These are phyloP conservation scores for Etheostoma perlongum DNA, from an alignment of 2,797 vertebrate genomes.

Conservation along the genomic window DNA sequence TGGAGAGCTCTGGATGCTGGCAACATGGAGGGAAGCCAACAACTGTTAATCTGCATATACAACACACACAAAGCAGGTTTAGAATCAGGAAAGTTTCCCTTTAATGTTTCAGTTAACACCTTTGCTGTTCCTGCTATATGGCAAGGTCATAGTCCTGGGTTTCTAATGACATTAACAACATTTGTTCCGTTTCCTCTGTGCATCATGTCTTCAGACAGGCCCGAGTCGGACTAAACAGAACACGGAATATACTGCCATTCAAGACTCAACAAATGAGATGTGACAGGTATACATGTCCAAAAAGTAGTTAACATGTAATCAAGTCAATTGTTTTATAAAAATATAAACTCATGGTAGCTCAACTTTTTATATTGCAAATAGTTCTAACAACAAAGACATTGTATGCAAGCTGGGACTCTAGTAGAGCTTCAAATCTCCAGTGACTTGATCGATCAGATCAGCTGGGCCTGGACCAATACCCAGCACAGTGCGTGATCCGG, in stretches of 20 bases:
- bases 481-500: conserved; percentile 94
- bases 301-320: neutral
- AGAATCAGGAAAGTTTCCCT: too few relatives aligned
- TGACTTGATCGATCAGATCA: conserved; percentile 91
- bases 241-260: neutral
- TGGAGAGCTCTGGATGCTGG: too few relatives aligned
- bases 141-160: neutral
- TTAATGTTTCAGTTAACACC: neutral
- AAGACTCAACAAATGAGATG: neutral
- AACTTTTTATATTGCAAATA: conserved; percentile 2
- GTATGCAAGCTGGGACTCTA: conserved; percentile 62
- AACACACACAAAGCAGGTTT: too few relatives aligned
- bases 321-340: conserved; percentile 29
- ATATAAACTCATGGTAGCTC: conserved; percentile 20
- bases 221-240: neutral
- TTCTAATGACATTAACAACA: neutral
- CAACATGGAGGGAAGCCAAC: too few relatives aligned
- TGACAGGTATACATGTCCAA: neutral
- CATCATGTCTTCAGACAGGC: neutral
- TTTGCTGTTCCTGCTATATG: neutral
- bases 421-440: conserved; percentile 94
- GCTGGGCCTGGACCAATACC: conserved; percentile 93
- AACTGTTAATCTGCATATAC: too few relatives aligned
- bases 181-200: neutral
- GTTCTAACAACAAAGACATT: neutral